Conservation (phyloP, 2,888 invertebrate species). For the Exocentrus adspersus region DNA sequence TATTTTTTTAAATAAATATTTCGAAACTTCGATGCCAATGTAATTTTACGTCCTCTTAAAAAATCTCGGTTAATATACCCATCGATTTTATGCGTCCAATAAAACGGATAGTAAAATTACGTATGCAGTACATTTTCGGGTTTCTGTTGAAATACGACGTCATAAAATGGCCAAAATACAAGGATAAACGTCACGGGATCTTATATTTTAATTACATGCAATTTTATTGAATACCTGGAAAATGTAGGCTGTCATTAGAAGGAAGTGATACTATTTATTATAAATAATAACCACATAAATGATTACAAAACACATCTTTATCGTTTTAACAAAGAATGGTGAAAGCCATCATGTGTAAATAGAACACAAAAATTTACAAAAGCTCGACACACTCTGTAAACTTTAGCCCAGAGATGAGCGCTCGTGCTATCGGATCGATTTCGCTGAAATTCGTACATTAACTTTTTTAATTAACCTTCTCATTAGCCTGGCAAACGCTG, state of each 20-base stretch:
- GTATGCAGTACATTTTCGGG: slow-evolving; percentile 1
- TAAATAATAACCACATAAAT: too few relatives aligned
- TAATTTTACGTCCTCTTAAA: slow-evolving; percentile 7
- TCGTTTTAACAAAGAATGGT: not conserved
- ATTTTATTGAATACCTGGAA: not conserved
- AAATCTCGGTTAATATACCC: slow-evolving; percentile 6
- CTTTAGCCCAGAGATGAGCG: slow-evolving; percentile 2
- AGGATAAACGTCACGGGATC: not conserved
- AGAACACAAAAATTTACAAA: not conserved
- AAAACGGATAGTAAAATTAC: slow-evolving; percentile 10
- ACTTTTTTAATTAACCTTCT: slow-evolving; percentile 30
- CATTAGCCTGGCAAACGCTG: slow-evolving; percentile 29
- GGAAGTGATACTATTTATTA: too few relatives aligned
- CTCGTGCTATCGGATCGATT: slow-evolving; percentile 11
- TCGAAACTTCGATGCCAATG: slow-evolving; percentile 1
- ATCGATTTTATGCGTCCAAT: slow-evolving; percentile 10
- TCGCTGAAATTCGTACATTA: slow-evolving; percentile 30
- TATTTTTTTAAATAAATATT: slow-evolving; percentile 13
- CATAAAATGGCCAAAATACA: slow-evolving; percentile 4
- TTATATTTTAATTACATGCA: slow-evolving; percentile 4
- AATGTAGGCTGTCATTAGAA: too few relatives aligned
- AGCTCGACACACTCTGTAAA: not conserved
- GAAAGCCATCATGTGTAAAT: not conserved
- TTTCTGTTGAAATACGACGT: not conserved
- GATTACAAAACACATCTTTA: too few relatives aligned